Percentiles rank a stretch among this genome's conserved stretches.
These are phyloP conservation scores for Margaritifera margaritifera DNA, from an alignment of 2,888 invertebrate species.

Conservation along the genomic window DNA sequence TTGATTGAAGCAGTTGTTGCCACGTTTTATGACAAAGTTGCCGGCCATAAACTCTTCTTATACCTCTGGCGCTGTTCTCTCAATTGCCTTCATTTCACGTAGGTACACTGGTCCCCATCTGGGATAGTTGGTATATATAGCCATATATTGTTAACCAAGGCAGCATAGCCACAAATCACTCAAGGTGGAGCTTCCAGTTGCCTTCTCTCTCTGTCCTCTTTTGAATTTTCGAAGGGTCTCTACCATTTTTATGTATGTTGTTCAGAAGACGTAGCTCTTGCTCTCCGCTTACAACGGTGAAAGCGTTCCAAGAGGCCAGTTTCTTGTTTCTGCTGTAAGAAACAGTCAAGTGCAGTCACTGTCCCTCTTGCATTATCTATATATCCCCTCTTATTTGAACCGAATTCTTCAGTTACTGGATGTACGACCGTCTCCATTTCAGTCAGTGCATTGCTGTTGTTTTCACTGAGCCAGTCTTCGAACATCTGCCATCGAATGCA, in stretches of 20 bases:
- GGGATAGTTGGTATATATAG: conserved; percentile 29
- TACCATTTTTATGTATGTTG: neutral
- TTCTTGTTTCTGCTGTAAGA: no score
- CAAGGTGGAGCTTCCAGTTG: conserved; percentile 26
- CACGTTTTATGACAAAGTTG: conserved; percentile 24
- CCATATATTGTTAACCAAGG: conserved; percentile 27
- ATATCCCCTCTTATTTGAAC: neutral
- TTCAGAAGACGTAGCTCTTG: conserved; percentile 14
- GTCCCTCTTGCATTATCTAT: neutral
- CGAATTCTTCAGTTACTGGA: neutral
- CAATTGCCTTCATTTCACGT: conserved; percentile 20
- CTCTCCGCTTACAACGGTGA: neutral
- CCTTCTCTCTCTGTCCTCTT: conserved; percentile 22
- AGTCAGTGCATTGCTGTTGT: neutral
- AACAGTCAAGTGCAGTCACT: neutral
- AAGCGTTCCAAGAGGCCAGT: neutral
- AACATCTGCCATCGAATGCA: conserved; percentile 10
- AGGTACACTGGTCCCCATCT: conserved; percentile 35
- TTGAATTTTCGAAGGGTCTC: conserved; percentile 18
- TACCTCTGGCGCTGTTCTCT: conserved; percentile 17
- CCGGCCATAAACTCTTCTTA: conserved; percentile 21
- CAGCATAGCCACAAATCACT: conserved; percentile 25
- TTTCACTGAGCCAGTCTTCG: neutral
- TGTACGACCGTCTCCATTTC: neutral
- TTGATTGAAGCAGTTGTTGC: conserved; percentile 24